Evolutionary conservation across 2,113 vertebrate species (phyloP).

Genomic region (Gopherus evgoodei): DNA sequence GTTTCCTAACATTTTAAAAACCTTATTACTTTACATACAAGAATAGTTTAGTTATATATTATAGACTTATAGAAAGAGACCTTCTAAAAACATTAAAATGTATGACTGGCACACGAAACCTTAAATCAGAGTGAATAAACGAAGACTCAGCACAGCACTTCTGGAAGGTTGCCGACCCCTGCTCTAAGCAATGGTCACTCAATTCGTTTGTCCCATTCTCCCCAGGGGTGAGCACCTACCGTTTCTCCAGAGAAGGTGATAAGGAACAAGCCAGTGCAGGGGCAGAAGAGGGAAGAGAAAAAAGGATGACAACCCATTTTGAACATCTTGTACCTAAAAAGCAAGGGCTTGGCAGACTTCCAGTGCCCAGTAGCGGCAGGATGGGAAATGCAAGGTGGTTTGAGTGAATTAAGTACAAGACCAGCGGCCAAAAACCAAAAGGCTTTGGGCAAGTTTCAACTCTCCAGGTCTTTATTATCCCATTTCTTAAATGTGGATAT

Average conservation of each 20-base stretch:
- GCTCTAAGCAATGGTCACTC: not conserved
- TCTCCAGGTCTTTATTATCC: not conserved
- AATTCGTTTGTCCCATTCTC: not conserved
- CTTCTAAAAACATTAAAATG: too few relatives aligned
- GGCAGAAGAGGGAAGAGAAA: not conserved
- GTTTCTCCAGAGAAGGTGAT: not conserved
- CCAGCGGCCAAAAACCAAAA: not conserved
- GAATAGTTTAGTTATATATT: too few relatives aligned
- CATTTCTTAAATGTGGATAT: not conserved
- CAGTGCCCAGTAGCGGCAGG: not conserved
- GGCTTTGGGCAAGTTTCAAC: not conserved
- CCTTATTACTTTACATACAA: too few relatives aligned
- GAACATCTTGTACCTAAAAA: not conserved
- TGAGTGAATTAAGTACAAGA: not conserved
- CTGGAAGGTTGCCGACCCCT: too few relatives aligned
- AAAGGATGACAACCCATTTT: not conserved
- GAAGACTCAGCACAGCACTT: too few relatives aligned
- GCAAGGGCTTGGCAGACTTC: not conserved
- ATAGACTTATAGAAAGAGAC: too few relatives aligned
- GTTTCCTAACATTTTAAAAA: too few relatives aligned
- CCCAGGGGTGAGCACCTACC: not conserved
- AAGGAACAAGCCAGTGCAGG: not conserved
- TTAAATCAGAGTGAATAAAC: too few relatives aligned
- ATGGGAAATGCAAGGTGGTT: not conserved
- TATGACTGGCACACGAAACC: too few relatives aligned